Percentiles rank a stretch among this genome's conserved stretches.
These are phyloP conservation scores for Hoplostethus mediterraneus DNA, from an alignment of 2,797 vertebrate genomes.

Conservation along the genomic window DNA sequence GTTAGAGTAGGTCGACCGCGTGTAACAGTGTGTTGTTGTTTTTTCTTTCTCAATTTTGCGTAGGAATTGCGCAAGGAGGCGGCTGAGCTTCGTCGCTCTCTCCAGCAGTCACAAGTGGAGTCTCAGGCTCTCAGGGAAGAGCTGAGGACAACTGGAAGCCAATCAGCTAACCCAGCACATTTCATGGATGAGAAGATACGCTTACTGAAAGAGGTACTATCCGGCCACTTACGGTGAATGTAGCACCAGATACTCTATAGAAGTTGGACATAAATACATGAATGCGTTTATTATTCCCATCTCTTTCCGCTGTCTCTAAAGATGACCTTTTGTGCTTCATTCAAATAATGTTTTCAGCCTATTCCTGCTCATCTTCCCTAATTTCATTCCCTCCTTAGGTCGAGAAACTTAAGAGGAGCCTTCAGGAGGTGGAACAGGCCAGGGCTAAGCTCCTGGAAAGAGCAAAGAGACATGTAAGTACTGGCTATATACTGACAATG, in stretches of 20 bases:
- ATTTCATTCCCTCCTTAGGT: conserved; percentile 61
- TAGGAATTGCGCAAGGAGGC: conserved; percentile 81
- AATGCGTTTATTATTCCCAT: no score
- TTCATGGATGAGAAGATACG: conserved; percentile 81
- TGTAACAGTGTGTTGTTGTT: background rate
- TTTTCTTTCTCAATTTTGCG: background rate
- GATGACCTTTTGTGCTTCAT: background rate
- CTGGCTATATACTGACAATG: no score
- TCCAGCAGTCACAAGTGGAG: conserved; percentile 79
- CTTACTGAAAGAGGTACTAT: conserved; percentile 78
- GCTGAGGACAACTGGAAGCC: conserved; percentile 57
- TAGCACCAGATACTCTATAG: background rate
- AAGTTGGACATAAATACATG: no score
- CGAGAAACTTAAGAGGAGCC: conserved; percentile 77
- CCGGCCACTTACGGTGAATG: background rate
- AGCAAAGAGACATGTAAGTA: conserved; percentile 85
- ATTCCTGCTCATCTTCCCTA: background rate
- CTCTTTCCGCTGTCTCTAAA: background rate
- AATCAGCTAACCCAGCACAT: conserved; percentile 45
- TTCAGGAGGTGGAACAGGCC: conserved; percentile 77
- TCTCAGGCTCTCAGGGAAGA: conserved; percentile 74
- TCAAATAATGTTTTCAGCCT: background rate
- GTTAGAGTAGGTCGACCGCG: background rate
- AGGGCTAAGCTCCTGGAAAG: conserved; percentile 79
- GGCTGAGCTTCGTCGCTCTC: conserved; percentile 66